phyloP scores from a whole-genome alignment of 2,888 invertebrate genomes.

The Cinara cedri region DNA sequence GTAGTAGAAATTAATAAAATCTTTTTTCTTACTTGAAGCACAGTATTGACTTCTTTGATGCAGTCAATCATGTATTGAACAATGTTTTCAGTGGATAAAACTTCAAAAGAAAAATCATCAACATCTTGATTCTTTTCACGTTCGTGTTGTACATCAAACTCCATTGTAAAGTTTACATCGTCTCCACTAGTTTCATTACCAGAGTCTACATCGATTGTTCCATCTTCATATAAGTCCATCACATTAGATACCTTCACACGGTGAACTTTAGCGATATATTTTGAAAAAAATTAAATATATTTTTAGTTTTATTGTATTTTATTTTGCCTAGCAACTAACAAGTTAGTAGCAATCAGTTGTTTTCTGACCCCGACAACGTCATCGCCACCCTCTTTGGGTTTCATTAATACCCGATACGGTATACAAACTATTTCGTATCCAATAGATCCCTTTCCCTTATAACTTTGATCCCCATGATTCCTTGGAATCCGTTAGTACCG shows the following conservation, averaged over 20 bases:
- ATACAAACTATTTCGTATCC: neutral
- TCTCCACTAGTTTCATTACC: conserved; percentile 93
- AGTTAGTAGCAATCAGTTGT: conserved; percentile 54
- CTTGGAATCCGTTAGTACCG: too few species aligned
- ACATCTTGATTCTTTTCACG: conserved; percentile 81
- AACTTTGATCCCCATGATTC: neutral
- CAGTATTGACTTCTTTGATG: conserved; percentile 94
- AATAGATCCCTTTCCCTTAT: neutral
- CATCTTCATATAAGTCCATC: conserved; percentile 93
- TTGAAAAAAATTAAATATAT: conserved; percentile 37
- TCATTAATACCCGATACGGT: conserved; percentile 10
- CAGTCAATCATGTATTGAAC: conserved; percentile 97
- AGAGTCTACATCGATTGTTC: conserved; percentile 87
- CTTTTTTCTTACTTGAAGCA: conserved; percentile 79
- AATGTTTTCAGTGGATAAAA: conserved; percentile 93
- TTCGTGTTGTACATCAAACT: conserved; percentile 79
- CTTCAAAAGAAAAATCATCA: conserved; percentile 93
- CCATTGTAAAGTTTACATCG: conserved; percentile 92
- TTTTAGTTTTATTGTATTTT: conserved; percentile 43
- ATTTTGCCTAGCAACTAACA: conserved; percentile 52
- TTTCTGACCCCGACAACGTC: conserved; percentile 55
- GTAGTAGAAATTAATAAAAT: conserved; percentile 11
- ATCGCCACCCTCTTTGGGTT: conserved; percentile 45
- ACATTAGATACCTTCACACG: neutral
- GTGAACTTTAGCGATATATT: conserved; percentile 4